These are phyloP conservation scores for Salvelinus fontinalis DNA, from an alignment of 2,113 vertebrate genomes.

Conservation along the genomic window DNA sequence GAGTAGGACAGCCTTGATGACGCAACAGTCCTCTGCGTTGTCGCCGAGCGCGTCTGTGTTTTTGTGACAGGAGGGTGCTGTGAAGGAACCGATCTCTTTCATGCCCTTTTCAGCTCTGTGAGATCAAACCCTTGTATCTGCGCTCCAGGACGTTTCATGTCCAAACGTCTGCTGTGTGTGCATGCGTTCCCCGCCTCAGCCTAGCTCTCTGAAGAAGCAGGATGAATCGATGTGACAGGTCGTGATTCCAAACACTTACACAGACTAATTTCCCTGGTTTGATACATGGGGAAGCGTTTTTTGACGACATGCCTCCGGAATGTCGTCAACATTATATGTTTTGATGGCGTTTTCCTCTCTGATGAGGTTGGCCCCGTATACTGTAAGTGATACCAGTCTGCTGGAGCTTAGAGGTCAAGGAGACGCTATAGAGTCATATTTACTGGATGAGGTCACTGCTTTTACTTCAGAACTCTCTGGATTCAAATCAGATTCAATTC, in stretches of 20 bases:
- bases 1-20: constrained; percentile 38
- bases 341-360: too few species aligned
- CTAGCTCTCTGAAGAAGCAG: too few species aligned
- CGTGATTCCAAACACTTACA: background rate
- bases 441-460: too few species aligned
- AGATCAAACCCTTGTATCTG: background rate
- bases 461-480: background rate
- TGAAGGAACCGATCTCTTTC: background rate
- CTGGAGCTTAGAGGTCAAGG: too few species aligned
- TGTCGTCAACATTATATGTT: too few species aligned
- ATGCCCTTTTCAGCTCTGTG: background rate
- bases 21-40: background rate
- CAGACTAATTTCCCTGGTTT: background rate
- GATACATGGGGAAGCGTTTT: background rate
- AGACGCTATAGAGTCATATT: too few species aligned
- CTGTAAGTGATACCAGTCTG: too few species aligned
- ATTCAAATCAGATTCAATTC: background rate
- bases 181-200: background rate
- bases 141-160: too few species aligned
- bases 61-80: background rate
- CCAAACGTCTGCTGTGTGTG: background rate
- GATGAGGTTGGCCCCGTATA: too few species aligned
- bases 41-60: background rate
- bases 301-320: background rate
- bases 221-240: background rate